Evolutionary conservation across 2,113 vertebrate genomes (phyloP), one percentile per base, ranked within the genome.

Genomic region (Antigone vipio): DNA sequence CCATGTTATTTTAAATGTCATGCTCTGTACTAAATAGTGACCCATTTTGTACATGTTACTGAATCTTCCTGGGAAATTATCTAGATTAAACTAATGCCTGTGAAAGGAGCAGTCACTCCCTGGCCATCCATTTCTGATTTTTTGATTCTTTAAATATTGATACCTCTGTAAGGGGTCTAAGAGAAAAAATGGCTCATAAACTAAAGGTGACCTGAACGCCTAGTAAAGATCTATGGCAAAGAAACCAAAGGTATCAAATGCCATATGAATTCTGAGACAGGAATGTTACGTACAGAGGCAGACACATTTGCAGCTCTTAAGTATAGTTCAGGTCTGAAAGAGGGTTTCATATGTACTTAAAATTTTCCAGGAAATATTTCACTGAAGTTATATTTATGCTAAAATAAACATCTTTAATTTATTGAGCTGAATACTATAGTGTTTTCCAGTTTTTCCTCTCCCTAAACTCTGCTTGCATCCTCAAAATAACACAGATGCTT

Each of bases 1-100:
- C 69, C 49, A 56, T 72, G 44, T 87, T 95, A 50, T 94, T 95
- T 94, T 82, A 78, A 95, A 95, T 95, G 73, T 95, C 85, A 56
- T 89, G 58, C 80, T 72, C 76, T 72, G 40, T 81, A 34, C 93
- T 92, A 75, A 88, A 68, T 94, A 87, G 74, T 85, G 93, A 82
- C 29, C 94, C 9, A 87, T 95, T 87, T 85, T 91, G 52, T 79
- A 45, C 30, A 27, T 59, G 52, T 81, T 96, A 75, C 73, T 89
- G 69, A 63, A 38, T 82, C 35, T 86, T 71, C 82, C 47, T 56
- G 44, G 72, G 56, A 15, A 79, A 27, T 66, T 5, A 32, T 66
- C 26, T 53, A 72, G 49, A 44, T 76, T 82, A 81, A 40, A 75
- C 34, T 68, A 55, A 55, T 1, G 9, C n/a, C 38, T 47, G 23